These are phyloP conservation scores for Sylvilagus bachmani DNA, from an alignment of 2,113 vertebrate genomes.

Conservation along the genomic window DNA sequence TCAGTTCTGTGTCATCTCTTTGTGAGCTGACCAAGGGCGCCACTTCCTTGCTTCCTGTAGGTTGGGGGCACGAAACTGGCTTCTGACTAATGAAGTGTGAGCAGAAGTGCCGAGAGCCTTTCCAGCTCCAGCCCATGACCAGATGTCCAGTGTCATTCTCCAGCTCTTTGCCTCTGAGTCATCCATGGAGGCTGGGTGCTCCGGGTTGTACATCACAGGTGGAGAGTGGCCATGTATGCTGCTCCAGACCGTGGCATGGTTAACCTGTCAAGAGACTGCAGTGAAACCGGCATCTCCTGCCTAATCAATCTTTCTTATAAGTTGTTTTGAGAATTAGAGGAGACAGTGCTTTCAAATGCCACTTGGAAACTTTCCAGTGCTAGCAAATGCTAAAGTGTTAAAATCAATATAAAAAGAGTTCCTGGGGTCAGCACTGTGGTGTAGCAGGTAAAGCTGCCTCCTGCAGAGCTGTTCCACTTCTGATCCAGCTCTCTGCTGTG, in stretches of 20 bases:
- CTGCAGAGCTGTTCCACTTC: too few relatives aligned
- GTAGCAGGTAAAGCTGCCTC: too few relatives aligned
- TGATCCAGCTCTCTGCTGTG: too few relatives aligned
- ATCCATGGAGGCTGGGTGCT: not conserved
- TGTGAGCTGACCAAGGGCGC: not conserved
- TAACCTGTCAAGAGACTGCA: not conserved
- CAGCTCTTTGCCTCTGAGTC: not conserved
- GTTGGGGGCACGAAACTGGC: not conserved
- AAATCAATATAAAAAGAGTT: not conserved
- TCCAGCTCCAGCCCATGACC: not conserved
- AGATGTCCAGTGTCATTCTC: too few relatives aligned
- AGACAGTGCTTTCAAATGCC: not conserved
- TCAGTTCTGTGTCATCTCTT: not conserved
- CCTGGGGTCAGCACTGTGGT: too few relatives aligned
- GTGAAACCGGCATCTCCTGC: not conserved
- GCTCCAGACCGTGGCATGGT: not conserved
- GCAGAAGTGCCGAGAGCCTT: not conserved
- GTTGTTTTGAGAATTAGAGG: not conserved
- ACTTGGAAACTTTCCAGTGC: conserved; percentile 6
- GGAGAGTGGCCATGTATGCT: not conserved
- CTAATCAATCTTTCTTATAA: not conserved
- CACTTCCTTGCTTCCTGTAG: not conserved
- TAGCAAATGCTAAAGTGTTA: not conserved
- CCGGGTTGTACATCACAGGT: not conserved
- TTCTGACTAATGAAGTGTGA: not conserved